phyloP scores from a whole-genome alignment of 1,140 invertebrate species.

The Drosophila nigromelanica region DNA sequence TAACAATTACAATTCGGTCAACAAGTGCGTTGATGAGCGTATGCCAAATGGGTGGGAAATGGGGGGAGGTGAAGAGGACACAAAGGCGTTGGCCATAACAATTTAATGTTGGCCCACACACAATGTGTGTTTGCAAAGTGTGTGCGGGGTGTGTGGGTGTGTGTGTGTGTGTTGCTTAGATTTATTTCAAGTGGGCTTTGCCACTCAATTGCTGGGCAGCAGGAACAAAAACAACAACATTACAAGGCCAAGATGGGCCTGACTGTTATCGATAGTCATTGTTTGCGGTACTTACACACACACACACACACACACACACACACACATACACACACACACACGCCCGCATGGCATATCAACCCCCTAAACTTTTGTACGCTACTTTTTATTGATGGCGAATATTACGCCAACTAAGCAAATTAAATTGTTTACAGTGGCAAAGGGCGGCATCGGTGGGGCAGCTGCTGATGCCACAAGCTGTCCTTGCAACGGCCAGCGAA shows the following conservation, averaged over 20 bases:
- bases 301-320: conserved; percentile 19
- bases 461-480: conserved; percentile 1
- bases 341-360: conserved; percentile 4
- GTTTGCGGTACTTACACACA: conserved; percentile 45
- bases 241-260: conserved; percentile 53
- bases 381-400: conserved; percentile 76
- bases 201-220: conserved; percentile 51
- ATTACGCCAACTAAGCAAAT: conserved; percentile 82
- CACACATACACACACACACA: conserved; percentile 8
- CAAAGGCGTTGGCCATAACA: conserved; percentile 54
- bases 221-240: conserved; percentile 7
- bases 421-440: conserved; percentile 79
- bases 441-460: conserved; percentile 7
- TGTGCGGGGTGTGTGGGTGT: neutral
- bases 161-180: conserved; percentile 43
- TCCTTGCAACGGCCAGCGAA: neutral
- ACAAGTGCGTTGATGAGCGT: conserved; percentile 19
- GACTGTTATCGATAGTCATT: conserved; percentile 72
- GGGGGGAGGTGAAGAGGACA: conserved; percentile 3
- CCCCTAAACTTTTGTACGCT: conserved; percentile 37
- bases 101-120: conserved; percentile 49
- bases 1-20: conserved; percentile 77
- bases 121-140: conserved; percentile 7
- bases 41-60: neutral
- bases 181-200: conserved; percentile 58